Evolutionary conservation across 2,113 vertebrate genomes (phyloP).

Genomic region (Calypte anna): DNA sequence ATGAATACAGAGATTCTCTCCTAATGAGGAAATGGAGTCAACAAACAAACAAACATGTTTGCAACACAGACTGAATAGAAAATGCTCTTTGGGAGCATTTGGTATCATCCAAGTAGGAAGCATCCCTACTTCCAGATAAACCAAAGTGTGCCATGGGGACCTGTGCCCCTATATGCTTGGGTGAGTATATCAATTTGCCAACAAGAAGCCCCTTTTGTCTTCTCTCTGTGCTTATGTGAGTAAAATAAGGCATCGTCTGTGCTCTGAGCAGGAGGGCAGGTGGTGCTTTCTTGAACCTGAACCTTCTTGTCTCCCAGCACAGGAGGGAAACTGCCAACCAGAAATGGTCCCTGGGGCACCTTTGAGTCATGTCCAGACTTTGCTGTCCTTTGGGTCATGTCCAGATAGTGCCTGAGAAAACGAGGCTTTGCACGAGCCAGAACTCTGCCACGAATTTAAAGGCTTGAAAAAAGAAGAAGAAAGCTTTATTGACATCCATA

Average conservation of each 20-base stretch:
- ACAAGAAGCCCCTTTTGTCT: not conserved
- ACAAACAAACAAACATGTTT: not conserved
- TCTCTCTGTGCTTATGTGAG: not conserved
- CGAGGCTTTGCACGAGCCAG: not conserved
- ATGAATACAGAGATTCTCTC: not conserved
- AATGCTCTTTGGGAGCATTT: not conserved
- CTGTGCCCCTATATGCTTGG: not conserved
- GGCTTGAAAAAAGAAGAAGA: not conserved
- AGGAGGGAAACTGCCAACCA: not conserved
- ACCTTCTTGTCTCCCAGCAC: not conserved
- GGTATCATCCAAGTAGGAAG: not conserved
- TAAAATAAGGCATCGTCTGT: not conserved
- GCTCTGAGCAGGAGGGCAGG: not conserved
- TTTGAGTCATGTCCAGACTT: not conserved
- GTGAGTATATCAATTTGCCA: not conserved
- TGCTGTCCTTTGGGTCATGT: not conserved
- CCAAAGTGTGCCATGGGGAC: accelerated
- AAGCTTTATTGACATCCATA: not conserved
- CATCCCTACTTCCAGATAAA: not conserved
- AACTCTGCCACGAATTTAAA: not conserved
- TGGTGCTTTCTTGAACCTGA: not conserved
- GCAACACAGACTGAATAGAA: not conserved
- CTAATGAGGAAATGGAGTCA: not conserved
- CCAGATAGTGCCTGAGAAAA: not conserved
- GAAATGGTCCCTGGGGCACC: not conserved